These are phyloP conservation scores for Incurvaria masculella DNA, from an alignment of 2,888 invertebrate genomes.

Conservation along the genomic window DNA sequence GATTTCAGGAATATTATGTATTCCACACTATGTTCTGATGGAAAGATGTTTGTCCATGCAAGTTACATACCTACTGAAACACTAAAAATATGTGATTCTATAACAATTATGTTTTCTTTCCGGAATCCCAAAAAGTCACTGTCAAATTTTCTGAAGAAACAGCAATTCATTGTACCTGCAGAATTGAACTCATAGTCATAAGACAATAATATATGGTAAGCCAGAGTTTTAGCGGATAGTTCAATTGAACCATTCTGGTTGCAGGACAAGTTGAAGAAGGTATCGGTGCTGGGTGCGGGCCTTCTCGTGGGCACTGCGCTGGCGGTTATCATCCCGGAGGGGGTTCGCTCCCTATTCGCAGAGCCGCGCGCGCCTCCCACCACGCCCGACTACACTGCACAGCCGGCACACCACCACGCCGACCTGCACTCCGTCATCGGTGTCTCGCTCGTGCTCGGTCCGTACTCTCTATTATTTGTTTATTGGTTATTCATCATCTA, in stretches of 20 bases:
- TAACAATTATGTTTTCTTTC: too few species aligned
- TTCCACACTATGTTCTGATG: too few species aligned
- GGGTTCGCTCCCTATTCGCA: conserved; percentile 77
- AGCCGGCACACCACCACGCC: conserved; percentile 33
- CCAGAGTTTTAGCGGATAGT: not conserved
- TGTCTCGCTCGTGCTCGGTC: conserved; percentile 81
- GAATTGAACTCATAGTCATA: not conserved
- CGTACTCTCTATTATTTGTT: too few species aligned
- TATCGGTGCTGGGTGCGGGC: conserved; percentile 96
- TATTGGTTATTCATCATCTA: too few species aligned
- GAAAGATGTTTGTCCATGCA: too few species aligned
- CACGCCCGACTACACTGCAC: conserved; percentile 37
- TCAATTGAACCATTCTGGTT: conserved; percentile 23
- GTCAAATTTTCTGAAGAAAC: not conserved
- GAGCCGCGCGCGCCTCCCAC: conserved; percentile 31
- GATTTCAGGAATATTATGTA: too few species aligned
- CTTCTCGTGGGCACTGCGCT: conserved; percentile 95
- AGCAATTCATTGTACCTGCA: not conserved
- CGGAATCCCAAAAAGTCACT: not conserved
- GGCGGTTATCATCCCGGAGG: conserved; percentile 98
- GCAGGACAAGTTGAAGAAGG: conserved; percentile 89
- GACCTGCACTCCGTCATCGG: conserved; percentile 85
- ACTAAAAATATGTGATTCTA: too few species aligned
- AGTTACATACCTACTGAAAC: too few species aligned
- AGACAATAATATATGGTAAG: not conserved